phyloP scores from a whole-genome alignment of 64 coral and sea anemone species.

The Pocillopora damicornis region DNA sequence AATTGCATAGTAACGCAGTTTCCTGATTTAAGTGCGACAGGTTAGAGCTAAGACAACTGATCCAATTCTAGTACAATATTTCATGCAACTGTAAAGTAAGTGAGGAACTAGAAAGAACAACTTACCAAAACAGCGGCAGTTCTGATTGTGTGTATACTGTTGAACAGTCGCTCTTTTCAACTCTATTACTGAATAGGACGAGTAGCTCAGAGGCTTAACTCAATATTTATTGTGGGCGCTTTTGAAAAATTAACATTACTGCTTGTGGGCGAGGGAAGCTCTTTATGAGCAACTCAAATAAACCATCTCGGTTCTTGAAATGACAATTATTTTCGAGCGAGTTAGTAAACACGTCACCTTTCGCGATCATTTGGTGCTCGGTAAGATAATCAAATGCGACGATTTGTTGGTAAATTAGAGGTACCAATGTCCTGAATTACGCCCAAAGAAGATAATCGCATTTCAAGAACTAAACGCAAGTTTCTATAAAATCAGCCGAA shows the following conservation, averaged over 20 bases:
- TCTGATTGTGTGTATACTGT: neutral
- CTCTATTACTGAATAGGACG: neutral
- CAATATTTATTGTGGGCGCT: neutral
- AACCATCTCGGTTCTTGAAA: neutral
- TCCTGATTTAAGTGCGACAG: neutral
- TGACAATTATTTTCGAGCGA: neutral
- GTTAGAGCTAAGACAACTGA: conserved; percentile 1
- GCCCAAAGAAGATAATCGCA: neutral
- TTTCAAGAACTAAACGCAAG: neutral
- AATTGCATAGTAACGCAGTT: neutral
- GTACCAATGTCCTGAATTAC: neutral
- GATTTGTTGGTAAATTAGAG: neutral
- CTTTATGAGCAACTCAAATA: neutral
- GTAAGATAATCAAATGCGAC: neutral
- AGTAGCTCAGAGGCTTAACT: neutral
- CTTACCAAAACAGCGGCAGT: neutral
- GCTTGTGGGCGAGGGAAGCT: neutral
- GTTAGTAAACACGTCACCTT: neutral
- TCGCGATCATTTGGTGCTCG: neutral
- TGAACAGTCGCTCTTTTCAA: neutral
- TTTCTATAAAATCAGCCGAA: too few relatives aligned
- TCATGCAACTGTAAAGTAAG: neutral
- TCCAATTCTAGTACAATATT: neutral
- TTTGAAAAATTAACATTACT: neutral
- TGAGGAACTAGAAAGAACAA: neutral